A percentile compares a stretch with the other conserved stretches of the same genome.
phyloP scores from a whole-genome alignment of 2,888 invertebrate species.

The Cephus sareptanus region DNA sequence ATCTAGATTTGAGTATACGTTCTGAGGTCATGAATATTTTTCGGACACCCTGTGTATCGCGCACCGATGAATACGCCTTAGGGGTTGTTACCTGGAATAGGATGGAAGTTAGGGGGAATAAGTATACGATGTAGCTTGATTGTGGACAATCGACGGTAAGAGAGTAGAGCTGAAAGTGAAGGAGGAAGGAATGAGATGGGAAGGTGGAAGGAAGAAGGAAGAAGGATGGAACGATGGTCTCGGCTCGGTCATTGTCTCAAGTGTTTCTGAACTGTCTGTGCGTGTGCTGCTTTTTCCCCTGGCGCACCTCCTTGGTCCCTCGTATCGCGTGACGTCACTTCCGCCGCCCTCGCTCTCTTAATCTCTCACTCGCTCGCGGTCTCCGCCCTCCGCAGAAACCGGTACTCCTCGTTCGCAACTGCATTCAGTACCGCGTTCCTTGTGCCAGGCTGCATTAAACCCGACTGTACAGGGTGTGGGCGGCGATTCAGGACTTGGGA shows the following conservation, averaged over 20 bases:
- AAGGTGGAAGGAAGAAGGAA: neutral
- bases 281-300: constrained; percentile 1
- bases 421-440: neutral
- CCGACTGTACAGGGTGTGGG: constrained; percentile 26
- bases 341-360: constrained; percentile 42
- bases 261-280: neutral
- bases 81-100: neutral
- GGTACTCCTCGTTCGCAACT: constrained; percentile 17
- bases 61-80: neutral
- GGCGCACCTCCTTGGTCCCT: neutral
- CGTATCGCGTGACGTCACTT: constrained; percentile 43
- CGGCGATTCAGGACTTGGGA: constrained; percentile 37
- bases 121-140: neutral
- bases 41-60: neutral
- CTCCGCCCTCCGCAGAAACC: constrained; percentile 21
- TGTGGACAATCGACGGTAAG: neutral
- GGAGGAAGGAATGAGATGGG: neutral
- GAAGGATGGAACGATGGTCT: neutral
- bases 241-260: constrained; percentile 25
- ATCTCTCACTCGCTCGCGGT: constrained; percentile 8
- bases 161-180: neutral
- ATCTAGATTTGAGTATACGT: no score
- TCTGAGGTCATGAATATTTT: neutral
- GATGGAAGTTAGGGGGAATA: neutral
- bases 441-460: neutral